Evolutionary conservation across 2,113 vertebrate genomes (phyloP).

Genomic region (Lethenteron reissneri): DNA sequence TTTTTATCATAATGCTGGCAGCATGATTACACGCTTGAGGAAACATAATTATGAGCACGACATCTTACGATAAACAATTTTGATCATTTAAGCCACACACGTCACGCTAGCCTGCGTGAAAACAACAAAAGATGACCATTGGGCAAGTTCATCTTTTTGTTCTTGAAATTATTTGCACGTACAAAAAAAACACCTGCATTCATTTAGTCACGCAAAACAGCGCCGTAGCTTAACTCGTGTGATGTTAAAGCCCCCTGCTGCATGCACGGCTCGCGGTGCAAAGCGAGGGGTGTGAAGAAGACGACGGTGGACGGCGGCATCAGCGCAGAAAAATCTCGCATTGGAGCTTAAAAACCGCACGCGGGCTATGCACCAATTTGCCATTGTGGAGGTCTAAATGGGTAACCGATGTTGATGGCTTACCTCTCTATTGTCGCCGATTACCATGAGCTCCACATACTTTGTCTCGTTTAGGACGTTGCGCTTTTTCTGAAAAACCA

Average conservation of each 20-base stretch:
- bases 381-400: not conserved
- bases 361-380: accelerated
- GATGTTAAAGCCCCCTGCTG: not conserved
- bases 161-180: too few relatives aligned
- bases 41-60: too few relatives aligned
- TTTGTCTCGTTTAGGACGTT: conserved; percentile 36
- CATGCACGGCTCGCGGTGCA: not conserved
- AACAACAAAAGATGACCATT: too few relatives aligned
- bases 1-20: too few relatives aligned
- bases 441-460: conserved; percentile 64
- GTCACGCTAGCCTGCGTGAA: too few relatives aligned
- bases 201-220: too few relatives aligned
- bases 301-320: accelerated
- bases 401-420: conserved; percentile 9
- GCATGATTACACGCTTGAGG: too few relatives aligned
- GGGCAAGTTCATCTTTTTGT: too few relatives aligned
- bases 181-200: too few relatives aligned
- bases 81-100: too few relatives aligned
- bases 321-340: not conserved
- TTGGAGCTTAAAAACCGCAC: not conserved
- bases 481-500: conserved; percentile 21
- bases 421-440: conserved; percentile 59
- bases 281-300: accelerated
- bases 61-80: too few relatives aligned
- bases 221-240: too few relatives aligned